Conservation (phyloP, 23 tunicate genomes). For the Styela plicata region DNA sequence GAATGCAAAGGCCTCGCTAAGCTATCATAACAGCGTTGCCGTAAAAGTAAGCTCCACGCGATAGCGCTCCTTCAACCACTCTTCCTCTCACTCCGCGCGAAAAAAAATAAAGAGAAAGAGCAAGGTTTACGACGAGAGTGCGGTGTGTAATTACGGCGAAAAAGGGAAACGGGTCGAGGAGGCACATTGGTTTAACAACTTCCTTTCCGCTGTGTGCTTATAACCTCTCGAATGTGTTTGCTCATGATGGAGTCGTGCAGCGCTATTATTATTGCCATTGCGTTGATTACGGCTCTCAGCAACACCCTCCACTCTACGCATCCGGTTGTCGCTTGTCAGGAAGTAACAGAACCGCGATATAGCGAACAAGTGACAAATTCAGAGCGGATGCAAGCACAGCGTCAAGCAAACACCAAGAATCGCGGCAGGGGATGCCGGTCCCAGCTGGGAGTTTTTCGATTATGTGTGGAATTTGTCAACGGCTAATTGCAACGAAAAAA, state of each 20-base stretch:
- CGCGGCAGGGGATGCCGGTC: background rate
- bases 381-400: background rate
- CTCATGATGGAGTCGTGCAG: slow-evolving; percentile 7
- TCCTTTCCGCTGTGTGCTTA: slow-evolving; percentile 3
- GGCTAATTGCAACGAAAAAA: background rate
- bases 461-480: background rate
- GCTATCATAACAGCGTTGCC: slow-evolving; percentile 15
- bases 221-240: slow-evolving; percentile 8
- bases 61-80: background rate
- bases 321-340: slow-evolving; percentile 10
- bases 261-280: slow-evolving; percentile 11
- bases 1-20: slow-evolving; percentile 12
- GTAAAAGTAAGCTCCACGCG: background rate
- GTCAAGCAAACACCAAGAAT: background rate
- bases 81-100: background rate
- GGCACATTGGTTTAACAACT: slow-evolving; percentile 5
- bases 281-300: slow-evolving; percentile 22
- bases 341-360: background rate
- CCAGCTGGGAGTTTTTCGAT: background rate
- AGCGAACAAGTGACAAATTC: background rate
- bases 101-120: background rate
- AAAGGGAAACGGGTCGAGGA: slow-evolving; percentile 21
- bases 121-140: slow-evolving; percentile 7
- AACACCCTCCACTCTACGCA: slow-evolving; percentile 7
- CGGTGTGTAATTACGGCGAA: slow-evolving; percentile 7